Evolutionary conservation across 2,888 invertebrate genomes (phyloP).

Genomic region (Orthosia gothica): DNA sequence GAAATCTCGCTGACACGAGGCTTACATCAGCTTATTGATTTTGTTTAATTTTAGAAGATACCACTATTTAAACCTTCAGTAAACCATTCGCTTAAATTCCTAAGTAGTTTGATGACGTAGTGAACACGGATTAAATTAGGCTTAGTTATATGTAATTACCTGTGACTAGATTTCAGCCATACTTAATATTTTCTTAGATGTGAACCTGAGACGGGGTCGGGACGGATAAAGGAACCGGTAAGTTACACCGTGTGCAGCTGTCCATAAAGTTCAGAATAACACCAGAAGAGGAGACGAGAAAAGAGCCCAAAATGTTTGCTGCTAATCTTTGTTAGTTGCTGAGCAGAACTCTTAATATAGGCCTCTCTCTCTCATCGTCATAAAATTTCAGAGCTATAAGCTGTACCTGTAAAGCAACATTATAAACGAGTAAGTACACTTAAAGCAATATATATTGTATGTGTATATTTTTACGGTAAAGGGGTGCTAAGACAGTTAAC

Average conservation of each 20-base stretch:
- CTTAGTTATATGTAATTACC: no score
- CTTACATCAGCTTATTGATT: constrained; percentile 69
- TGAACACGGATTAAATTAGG: not conserved
- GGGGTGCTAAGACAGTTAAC: not conserved
- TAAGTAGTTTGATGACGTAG: constrained; percentile 22
- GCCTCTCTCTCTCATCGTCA: no score
- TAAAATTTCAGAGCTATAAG: no score
- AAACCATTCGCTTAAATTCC: constrained; percentile 24
- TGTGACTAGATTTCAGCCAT: no score
- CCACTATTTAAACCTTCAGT: constrained; percentile 25
- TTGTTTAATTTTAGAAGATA: constrained; percentile 60
- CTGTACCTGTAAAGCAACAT: not conserved
- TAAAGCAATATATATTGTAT: not conserved
- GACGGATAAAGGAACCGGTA: no score
- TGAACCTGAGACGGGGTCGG: no score
- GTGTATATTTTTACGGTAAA: not conserved
- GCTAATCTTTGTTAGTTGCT: not conserved
- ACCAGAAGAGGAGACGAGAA: not conserved
- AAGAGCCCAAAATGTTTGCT: not conserved
- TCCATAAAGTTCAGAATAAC: not conserved
- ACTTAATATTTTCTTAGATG: no score
- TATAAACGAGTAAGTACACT: not conserved
- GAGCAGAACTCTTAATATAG: no score
- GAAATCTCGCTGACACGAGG: constrained; percentile 72
- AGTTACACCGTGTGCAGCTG: no score